Evolutionary conservation across 2,113 vertebrate species (phyloP).

Genomic region (Thymallus thymallus): DNA sequence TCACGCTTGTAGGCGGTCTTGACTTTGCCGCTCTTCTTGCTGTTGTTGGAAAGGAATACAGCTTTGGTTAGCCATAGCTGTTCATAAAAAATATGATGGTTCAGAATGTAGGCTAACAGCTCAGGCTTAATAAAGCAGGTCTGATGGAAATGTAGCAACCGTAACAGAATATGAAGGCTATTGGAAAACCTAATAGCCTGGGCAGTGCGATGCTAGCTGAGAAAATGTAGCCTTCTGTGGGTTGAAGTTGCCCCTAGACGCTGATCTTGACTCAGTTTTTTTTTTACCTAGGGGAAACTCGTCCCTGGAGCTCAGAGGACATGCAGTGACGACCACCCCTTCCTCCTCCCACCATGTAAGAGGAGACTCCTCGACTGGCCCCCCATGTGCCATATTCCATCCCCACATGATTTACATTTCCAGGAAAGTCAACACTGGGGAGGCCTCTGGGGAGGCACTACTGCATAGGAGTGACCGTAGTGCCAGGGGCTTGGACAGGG

Average conservation of each 20-base stretch:
- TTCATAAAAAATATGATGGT: no score
- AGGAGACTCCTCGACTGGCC: background rate
- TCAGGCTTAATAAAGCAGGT: no score
- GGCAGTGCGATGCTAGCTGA: background rate
- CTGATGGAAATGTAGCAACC: no score
- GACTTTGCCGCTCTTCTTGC: slow-evolving; percentile 98
- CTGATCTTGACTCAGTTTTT: no score
- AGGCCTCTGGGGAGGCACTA: background rate
- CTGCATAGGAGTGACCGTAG: background rate
- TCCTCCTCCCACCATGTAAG: no score
- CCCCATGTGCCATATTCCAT: slow-evolving; percentile 9
- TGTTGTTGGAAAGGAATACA: slow-evolving; percentile 55
- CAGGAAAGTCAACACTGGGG: slow-evolving; percentile 15
- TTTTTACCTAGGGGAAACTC: no score
- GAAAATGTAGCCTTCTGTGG: background rate
- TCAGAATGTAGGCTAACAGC: no score
- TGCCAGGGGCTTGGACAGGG: no score
- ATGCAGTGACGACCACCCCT: slow-evolving; percentile 4
- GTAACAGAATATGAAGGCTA: no score
- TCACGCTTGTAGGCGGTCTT: slow-evolving; percentile 96
- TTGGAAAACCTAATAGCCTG: no score
- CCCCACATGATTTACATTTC: slow-evolving; percentile 16
- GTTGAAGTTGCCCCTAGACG: background rate
- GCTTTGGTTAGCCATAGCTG: no score
- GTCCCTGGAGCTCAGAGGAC: slow-evolving; percentile 1